Percentiles rank a stretch among this genome's conserved stretches.
These are phyloP conservation scores for Caerostris darwini DNA, from an alignment of 1,140 invertebrate genomes.

Conservation along the genomic window DNA sequence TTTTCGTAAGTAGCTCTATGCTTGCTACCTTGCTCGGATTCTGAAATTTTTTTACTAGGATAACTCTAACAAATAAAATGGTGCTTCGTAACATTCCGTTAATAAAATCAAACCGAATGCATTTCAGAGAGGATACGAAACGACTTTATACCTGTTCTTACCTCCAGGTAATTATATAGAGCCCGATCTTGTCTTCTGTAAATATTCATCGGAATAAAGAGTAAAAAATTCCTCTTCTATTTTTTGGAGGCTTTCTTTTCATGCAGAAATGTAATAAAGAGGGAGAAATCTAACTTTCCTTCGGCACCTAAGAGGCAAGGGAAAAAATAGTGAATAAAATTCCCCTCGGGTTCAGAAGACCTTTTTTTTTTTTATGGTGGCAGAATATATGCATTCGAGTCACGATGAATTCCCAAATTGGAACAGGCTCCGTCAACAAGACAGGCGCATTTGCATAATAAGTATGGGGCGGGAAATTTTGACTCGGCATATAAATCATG, in stretches of 20 bases:
- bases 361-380: not conserved
- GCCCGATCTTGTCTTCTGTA: not conserved
- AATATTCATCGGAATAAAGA: slow-evolving; percentile 12
- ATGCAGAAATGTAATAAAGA: slow-evolving; percentile 16
- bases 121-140: not conserved
- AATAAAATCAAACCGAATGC: slow-evolving; percentile 5
- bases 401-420: slow-evolving; percentile 48
- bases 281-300: slow-evolving; percentile 30
- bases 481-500: slow-evolving; percentile 48
- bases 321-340: not conserved
- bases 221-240: not conserved
- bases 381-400: slow-evolving; percentile 7
- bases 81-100: not conserved
- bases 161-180: slow-evolving; percentile 16
- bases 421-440: slow-evolving; percentile 47
- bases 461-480: slow-evolving; percentile 42
- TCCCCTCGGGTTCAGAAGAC: not conserved
- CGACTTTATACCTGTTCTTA: not conserved
- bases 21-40: no score
- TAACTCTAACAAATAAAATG: not conserved
- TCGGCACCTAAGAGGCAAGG: not conserved
- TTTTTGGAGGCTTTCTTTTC: not conserved
- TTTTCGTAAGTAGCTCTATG: no score
- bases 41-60: not conserved
- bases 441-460: slow-evolving; percentile 46